Evolutionary conservation across 2,888 invertebrate genomes (phyloP).

Genomic region (Leuctra nigra): DNA sequence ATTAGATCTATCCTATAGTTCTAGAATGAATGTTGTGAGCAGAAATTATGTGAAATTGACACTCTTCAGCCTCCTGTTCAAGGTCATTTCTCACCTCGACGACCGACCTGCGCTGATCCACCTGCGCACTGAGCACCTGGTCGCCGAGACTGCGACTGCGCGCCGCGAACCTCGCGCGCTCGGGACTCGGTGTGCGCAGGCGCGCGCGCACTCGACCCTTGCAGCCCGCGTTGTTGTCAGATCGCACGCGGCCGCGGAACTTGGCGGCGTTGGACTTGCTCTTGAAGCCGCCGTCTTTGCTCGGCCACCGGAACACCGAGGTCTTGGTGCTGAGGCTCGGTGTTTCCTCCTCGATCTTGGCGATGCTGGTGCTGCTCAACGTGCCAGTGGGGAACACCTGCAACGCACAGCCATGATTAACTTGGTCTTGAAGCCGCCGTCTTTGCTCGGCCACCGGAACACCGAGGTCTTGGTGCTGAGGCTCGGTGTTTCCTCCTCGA

Average conservation of each 20-base stretch:
- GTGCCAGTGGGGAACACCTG: conserved; percentile 4
- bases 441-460: not conserved
- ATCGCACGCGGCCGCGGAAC: conserved; percentile 21
- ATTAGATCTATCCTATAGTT: too few species aligned
- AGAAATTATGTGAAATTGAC: too few species aligned
- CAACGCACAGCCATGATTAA: conserved; percentile 5
- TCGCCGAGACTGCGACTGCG: conserved; percentile 13
- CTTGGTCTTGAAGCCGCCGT: not conserved
- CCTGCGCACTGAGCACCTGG: conserved; percentile 2
- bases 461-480: not conserved
- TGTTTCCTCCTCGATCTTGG: conserved; percentile 10
- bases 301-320: not conserved
- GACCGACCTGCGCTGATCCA: conserved; percentile 17
- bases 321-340: not conserved
- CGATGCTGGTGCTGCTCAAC: conserved; percentile 5
- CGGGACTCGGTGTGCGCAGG: conserved; percentile 20
- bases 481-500: not conserved
- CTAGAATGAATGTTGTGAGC: too few species aligned
- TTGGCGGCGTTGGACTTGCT: not conserved
- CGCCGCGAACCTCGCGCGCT: conserved; percentile 1
- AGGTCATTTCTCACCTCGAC: too few species aligned
- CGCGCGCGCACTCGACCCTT: conserved; percentile 16
- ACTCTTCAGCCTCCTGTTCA: too few species aligned
- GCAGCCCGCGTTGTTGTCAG: conserved; percentile 19
- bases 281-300: not conserved